Conservation (phyloP, 1,140 invertebrate genomes). For the Cydia splendana region DNA sequence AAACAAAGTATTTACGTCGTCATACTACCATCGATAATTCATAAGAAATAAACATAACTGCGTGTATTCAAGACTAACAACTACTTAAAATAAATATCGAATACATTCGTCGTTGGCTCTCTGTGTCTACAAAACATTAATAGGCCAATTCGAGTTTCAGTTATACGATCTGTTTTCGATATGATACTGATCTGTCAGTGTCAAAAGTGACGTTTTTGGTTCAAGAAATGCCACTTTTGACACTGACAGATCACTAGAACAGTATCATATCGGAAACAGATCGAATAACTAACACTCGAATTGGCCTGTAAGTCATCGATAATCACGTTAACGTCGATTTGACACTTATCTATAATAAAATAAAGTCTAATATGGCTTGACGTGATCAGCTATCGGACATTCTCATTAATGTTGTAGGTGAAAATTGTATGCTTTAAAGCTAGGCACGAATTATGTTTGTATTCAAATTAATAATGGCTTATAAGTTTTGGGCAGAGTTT, state of each 20-base stretch:
- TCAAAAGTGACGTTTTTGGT: too few species aligned
- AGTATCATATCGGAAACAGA: too few species aligned
- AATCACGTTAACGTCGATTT: conserved; percentile 1
- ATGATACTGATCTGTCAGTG: too few species aligned
- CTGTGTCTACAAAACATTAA: conserved; percentile 14
- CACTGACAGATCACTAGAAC: too few species aligned
- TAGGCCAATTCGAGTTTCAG: too few species aligned
- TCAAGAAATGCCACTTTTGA: too few species aligned
- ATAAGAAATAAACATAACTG: conserved; percentile 13
- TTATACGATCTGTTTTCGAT: too few species aligned
- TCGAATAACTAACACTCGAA: too few species aligned
- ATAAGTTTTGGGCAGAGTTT: background rate
- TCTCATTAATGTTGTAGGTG: conserved; percentile 22
- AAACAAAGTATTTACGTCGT: conserved; percentile 3
- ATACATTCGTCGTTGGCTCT: background rate
- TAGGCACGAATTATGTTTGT: conserved; percentile 9
- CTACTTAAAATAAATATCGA: background rate
- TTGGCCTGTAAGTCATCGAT: background rate
- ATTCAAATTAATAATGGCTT: background rate
- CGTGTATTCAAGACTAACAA: background rate
- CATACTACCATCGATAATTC: background rate
- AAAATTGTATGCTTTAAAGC: conserved; percentile 25
- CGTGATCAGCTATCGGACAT: conserved; percentile 13
- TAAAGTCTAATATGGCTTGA: background rate
- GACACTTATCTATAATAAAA: background rate